Percentiles rank a stretch among this genome's conserved stretches.
Conservation (phyloP, 2,888 invertebrate species). For the Drosophila fulvimacula region DNA sequence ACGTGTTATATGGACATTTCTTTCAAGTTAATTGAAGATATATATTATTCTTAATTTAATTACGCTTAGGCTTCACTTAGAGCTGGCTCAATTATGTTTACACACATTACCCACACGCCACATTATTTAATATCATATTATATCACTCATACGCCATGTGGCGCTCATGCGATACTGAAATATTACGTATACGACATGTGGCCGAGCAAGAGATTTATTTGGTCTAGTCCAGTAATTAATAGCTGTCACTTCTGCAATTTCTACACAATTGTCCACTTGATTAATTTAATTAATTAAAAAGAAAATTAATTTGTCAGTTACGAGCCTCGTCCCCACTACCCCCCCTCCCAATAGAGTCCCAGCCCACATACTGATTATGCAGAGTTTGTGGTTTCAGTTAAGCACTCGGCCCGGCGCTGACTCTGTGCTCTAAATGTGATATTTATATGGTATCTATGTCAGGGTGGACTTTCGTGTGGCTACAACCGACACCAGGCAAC, state of each 20-base stretch:
- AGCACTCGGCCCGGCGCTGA: background rate
- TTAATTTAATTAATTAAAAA: background rate
- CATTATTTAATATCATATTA: background rate
- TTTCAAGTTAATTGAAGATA: too few species aligned
- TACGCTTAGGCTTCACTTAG: background rate
- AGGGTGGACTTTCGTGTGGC: constrained; percentile 26
- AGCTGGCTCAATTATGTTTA: background rate
- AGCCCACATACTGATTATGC: background rate
- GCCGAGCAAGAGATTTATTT: background rate
- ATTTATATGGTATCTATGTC: constrained; percentile 28
- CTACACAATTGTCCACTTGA: background rate
- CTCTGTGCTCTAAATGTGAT: constrained; percentile 3
- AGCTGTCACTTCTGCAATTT: constrained; percentile 2
- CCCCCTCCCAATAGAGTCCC: too few species aligned
- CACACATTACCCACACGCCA: background rate
- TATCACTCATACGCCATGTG: constrained; percentile 19
- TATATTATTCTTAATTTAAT: background rate
- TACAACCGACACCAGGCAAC: constrained; percentile 26
- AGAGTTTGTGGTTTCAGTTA: background rate
- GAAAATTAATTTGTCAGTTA: background rate
- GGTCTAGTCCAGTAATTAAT: background rate
- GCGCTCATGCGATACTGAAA: background rate
- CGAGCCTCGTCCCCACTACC: too few species aligned
- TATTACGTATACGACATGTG: background rate
- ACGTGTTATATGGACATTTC: background rate